Base-by-base conservation (phyloP, 2,113 vertebrate genomes). In the Ondatra zibethicus region DNA sequence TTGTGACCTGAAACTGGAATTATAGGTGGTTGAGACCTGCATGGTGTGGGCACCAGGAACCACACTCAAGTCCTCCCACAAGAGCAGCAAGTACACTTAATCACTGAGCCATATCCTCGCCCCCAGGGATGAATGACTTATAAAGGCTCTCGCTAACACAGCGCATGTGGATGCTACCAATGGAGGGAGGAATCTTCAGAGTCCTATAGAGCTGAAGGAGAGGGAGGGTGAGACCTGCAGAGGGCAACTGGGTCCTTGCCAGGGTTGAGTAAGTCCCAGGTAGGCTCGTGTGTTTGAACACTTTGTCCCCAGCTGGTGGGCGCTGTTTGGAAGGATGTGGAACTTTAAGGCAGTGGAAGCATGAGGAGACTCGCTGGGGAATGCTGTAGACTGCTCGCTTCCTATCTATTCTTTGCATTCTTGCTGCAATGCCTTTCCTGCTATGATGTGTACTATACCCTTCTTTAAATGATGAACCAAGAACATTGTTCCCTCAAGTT, bases 131-230 rank as follows among this genome's bases (percentile, higher is more conserved):
- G 61, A 45, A 52, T n/a, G 85, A 47, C 36, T 33, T 68, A 27
- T 36, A 27, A 36, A 55, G 31, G 47, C 42, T 77, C 81, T 84
- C 29, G 39, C 58, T 52, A 55, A 16, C 19, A 52, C 9, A 5
- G 3, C 47, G 72, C 50, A 42, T 39, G 92, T 92, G 66, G 94
- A 47, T 52, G 82, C 33, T 0, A 12, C 25, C 7, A 3, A 23
- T 2, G 16, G 25, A 52, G 55, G 42, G 16, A 27, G 19, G 29
- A 25, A 6, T 7, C 10, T 7, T 1, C 5, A 16, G 65, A 1
- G 14, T 55, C 9, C 29, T 21, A 1, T 2, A 27, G 7, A 76
- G 86, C 36, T 47, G 63, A 31, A 13, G 82, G 39, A 36, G 0
- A 21, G 6, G 8, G 65, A 80, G 65, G 23, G 42, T 25, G 88